Evolutionary conservation across 2,113 vertebrate genomes (phyloP), one percentile per base, ranked within the genome.

Genomic region (Ondatra zibethicus): DNA sequence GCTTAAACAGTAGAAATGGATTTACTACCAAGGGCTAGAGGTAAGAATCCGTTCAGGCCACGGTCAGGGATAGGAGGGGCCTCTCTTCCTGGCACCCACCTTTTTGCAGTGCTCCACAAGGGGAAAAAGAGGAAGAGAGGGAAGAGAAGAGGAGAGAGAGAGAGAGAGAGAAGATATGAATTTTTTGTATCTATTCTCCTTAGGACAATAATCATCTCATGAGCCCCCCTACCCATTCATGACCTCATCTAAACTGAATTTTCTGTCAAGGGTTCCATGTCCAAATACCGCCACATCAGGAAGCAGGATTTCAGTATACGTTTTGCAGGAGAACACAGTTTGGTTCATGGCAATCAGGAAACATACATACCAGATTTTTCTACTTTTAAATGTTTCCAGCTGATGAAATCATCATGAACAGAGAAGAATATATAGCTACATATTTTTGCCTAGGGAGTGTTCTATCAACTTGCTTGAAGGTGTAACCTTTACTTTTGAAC

Each of bases 401-500:
- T 36, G 65, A 63, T 84, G 68, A 50, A 12, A 21, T 23, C 8
- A 29, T 70, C 31, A 36, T 61, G n/a, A 87, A 45, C 25, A 80
- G 50, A 77, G 31, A 86, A 23, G 27, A 84, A 47, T 88, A 73
- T 65, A 45, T 36, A 89, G 3, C 5, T 73, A 33, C 33, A 42
- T 70, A 19, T 52, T 50, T 92, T 81, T 27, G 63, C 93, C 45
- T 89, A 7, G 16, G 5, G 39, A 66, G 33, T 89, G 31, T 42
- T 76, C 39, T 61, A 31, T 55, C 25, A 73, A 73, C 47, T 91
- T 94, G 47, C 45, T 88, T 81, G 68, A 93, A 66, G 50, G 68
- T 10, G 80, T 91, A 75, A 39, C 14, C 36, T 96, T 92, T 73
- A 31, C 19, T 66, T 80, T 31, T 63, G 45, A 95, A 96, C 68